Percentiles rank a stretch among this genome's conserved stretches.
Conservation (phyloP, 2,888 invertebrate genomes). For the Acanthacorydalis orientalis region DNA sequence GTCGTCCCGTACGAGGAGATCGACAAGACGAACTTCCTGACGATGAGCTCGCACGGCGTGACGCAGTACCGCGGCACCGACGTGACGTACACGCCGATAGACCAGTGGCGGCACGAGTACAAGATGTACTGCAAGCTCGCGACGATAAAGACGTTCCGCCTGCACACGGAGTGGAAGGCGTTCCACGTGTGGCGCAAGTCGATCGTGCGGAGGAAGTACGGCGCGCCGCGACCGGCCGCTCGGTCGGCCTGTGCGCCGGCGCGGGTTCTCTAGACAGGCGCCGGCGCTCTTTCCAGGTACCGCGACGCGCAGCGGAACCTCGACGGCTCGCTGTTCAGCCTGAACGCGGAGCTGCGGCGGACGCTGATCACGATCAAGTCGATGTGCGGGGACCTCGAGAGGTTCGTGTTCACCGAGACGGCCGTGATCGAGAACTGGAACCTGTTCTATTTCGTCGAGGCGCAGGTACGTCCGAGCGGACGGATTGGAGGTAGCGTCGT, state of each 20-base stretch:
- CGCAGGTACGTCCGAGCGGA: too few relatives aligned
- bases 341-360: too few relatives aligned
- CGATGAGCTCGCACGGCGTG: slow-evolving; percentile 68
- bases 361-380: slow-evolving; percentile 31
- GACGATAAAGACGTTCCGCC: slow-evolving; percentile 49
- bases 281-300: too few relatives aligned
- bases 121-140: slow-evolving; percentile 62
- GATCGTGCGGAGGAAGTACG: slow-evolving; percentile 50
- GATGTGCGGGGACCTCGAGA: slow-evolving; percentile 46
- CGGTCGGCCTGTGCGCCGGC: too few relatives aligned
- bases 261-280: too few relatives aligned
- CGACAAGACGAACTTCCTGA: slow-evolving; percentile 55
- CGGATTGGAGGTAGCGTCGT: too few relatives aligned
- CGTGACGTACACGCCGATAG: slow-evolving; percentile 59
- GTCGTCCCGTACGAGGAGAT: slow-evolving; percentile 56
- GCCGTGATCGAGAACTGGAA: slow-evolving; percentile 29
- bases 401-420: slow-evolving; percentile 43
- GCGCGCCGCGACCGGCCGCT: too few relatives aligned
- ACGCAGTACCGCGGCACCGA: slow-evolving; percentile 57
- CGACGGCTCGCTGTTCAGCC: too few relatives aligned
- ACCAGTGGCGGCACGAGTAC: slow-evolving; percentile 70
- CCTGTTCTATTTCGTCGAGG: slow-evolving; percentile 47
- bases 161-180: slow-evolving; percentile 60
- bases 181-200: slow-evolving; percentile 67
- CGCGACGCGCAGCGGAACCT: too few relatives aligned